A percentile compares a stretch with the other conserved stretches of the same genome.
phyloP scores from a whole-genome alignment of 2,797 vertebrate genomes.

The Pristis pectinata region DNA sequence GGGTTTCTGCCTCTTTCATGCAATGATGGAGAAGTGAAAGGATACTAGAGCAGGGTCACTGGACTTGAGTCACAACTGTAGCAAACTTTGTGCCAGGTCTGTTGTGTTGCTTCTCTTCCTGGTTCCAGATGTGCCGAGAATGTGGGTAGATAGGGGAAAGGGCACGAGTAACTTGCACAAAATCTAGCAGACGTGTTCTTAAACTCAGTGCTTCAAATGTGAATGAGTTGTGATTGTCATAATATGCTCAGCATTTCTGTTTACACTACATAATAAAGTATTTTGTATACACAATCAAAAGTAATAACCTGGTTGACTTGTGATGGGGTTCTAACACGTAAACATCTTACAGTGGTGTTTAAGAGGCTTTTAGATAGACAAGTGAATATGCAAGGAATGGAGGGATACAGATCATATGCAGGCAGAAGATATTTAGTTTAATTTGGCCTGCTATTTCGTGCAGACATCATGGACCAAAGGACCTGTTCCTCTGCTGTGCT shows the following conservation, averaged over 20 bases:
- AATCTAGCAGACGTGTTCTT: background rate
- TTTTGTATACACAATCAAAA: background rate
- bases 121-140: background rate
- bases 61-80: too few relatives aligned
- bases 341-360: too few relatives aligned
- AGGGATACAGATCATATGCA: too few relatives aligned
- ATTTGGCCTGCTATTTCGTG: too few relatives aligned
- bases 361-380: too few relatives aligned
- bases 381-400: too few relatives aligned
- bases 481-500: too few relatives aligned
- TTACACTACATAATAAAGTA: background rate
- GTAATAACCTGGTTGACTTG: background rate
- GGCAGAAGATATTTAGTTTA: too few relatives aligned
- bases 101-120: background rate
- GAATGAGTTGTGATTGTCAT: background rate
- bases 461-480: too few relatives aligned
- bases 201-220: background rate
- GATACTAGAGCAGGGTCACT: too few relatives aligned
- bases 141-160: background rate
- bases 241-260: background rate
- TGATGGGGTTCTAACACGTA: background rate
- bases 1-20: too few relatives aligned
- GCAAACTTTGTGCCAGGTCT: background rate
- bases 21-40: too few relatives aligned
- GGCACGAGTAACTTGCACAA: background rate